Evolutionary conservation across 2,888 invertebrate species (phyloP).

Genomic region (Chrysina gloriosa): DNA sequence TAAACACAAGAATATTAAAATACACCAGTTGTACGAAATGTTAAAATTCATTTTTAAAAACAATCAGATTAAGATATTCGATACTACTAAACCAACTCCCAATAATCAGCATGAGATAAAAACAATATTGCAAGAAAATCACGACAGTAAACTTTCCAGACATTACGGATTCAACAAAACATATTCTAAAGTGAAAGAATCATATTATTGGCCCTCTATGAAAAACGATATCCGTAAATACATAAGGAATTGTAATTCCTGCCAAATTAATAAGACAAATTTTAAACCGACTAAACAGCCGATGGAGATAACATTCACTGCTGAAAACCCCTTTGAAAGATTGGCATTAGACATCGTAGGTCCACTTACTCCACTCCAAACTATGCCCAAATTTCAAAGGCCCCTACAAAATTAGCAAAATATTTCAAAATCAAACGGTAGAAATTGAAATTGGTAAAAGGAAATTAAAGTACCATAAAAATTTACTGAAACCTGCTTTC

Average conservation of each 20-base stretch:
- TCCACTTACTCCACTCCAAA: no score
- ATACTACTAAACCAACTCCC: slow-evolving; percentile 17
- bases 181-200: slow-evolving; percentile 40
- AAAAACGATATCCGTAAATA: slow-evolving; percentile 44
- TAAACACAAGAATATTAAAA: slow-evolving; percentile 37
- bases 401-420: no score
- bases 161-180: slow-evolving; percentile 47
- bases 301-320: slow-evolving; percentile 49
- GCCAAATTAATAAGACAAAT: slow-evolving; percentile 51
- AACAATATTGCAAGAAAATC: slow-evolving; percentile 11
- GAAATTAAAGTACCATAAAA: no score
- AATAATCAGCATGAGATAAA: slow-evolving; percentile 28
- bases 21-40: slow-evolving; percentile 35
- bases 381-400: no score
- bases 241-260: slow-evolving; percentile 49
- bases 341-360: slow-evolving; percentile 57
- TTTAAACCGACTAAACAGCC: slow-evolving; percentile 50
- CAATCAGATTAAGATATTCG: no score
- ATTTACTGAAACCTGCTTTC: no score
- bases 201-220: slow-evolving; percentile 51
- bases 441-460: no score
- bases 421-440: no score
- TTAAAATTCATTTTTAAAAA: slow-evolving; percentile 42
- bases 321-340: slow-evolving; percentile 52
- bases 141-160: slow-evolving; percentile 35